Evolutionary conservation across 2,797 vertebrate genomes (phyloP).

Genomic region (Karalla daura): DNA sequence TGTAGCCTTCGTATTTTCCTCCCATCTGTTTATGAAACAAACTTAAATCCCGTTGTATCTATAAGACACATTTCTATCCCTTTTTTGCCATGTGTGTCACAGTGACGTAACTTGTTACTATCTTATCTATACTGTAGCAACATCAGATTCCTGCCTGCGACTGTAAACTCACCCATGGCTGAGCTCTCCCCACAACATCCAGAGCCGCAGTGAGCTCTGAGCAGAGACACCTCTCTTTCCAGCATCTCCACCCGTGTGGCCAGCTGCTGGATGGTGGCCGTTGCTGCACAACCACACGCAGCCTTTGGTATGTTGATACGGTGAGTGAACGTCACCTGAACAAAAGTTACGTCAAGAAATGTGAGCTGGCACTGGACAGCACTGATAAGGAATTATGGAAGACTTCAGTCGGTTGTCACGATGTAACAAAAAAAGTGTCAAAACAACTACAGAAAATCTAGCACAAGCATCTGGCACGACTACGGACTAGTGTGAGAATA

Average conservation of each 20-base stretch:
- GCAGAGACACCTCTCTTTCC: constrained; percentile 94
- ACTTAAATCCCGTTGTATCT: constrained; percentile 17
- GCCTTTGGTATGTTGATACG: constrained; percentile 96
- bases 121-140: background rate
- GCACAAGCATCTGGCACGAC: no score
- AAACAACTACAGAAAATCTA: no score
- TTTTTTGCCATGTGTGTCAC: background rate
- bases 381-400: background rate
- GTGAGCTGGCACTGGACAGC: background rate
- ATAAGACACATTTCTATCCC: background rate
- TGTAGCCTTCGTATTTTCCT: constrained; percentile 49
- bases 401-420: background rate
- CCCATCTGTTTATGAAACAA: constrained; percentile 3
- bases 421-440: no score
- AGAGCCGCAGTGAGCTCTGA: constrained; percentile 90
- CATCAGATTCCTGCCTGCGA: constrained; percentile 4
- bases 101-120: constrained; percentile 1
- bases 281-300: constrained; percentile 89
- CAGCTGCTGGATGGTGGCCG: constrained; percentile 89
- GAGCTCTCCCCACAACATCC: constrained; percentile 92
- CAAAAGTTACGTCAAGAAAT: background rate
- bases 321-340: constrained; percentile 94
- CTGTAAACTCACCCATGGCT: constrained; percentile 88
- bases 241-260: constrained; percentile 94
- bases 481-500: no score